Conservation (phyloP, 2,113 vertebrate species). For the Elephas maximus region DNA sequence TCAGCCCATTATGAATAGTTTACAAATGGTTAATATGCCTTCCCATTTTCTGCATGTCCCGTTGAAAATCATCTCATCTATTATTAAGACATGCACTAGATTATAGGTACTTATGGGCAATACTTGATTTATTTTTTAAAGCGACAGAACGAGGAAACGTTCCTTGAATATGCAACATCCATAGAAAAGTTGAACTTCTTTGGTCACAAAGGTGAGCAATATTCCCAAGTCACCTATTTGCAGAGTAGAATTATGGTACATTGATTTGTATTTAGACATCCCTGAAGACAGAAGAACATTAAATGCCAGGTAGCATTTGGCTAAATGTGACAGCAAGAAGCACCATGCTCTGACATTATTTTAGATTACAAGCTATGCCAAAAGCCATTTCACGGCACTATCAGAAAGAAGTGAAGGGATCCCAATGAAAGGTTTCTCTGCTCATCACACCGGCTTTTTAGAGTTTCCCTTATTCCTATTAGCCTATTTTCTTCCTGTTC, state of each 20-base stretch:
- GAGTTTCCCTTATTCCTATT: slow-evolving; percentile 82
- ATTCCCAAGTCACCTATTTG: slow-evolving; percentile 54
- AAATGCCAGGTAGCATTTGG: slow-evolving; percentile 81
- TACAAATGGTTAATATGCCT: slow-evolving; percentile 72
- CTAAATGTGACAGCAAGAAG: slow-evolving; percentile 72
- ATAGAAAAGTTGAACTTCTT: slow-evolving; percentile 36
- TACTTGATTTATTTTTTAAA: slow-evolving; percentile 71
- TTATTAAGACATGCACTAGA: slow-evolving; percentile 81
- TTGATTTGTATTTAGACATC: slow-evolving; percentile 66
- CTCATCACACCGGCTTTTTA: slow-evolving; percentile 68
- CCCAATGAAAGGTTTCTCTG: slow-evolving; percentile 56
- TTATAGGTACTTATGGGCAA: slow-evolving; percentile 74
- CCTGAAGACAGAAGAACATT: slow-evolving; percentile 67
- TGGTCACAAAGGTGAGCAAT: slow-evolving; percentile 56
- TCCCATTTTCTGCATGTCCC: slow-evolving; percentile 75
- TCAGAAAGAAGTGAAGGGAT: slow-evolving; percentile 61
- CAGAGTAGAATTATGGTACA: slow-evolving; percentile 38
- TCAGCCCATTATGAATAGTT: slow-evolving; percentile 71
- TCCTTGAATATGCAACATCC: slow-evolving; percentile 18
- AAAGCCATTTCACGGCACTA: slow-evolving; percentile 65
- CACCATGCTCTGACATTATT: slow-evolving; percentile 49
- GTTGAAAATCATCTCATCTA: slow-evolving; percentile 80
- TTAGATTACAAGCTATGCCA: slow-evolving; percentile 74
- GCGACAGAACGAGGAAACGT: slow-evolving; percentile 58
- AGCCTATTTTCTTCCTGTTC: slow-evolving; percentile 75